Conservation (phyloP, 2,888 invertebrate genomes). For the Leptopterna dolabrata region DNA sequence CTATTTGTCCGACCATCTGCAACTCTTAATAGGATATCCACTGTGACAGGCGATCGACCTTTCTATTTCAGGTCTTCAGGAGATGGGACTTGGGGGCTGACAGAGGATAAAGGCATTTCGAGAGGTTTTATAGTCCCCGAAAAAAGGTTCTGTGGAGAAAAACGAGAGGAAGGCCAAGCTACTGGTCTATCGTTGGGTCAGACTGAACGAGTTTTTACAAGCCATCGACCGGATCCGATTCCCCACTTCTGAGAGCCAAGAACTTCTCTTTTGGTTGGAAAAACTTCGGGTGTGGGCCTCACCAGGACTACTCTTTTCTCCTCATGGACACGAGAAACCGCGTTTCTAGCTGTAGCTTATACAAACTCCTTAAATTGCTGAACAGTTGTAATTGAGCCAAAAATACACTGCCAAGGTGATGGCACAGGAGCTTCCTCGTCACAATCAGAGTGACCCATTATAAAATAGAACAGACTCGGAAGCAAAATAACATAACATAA, state of each 20-base stretch:
- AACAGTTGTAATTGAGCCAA: no score
- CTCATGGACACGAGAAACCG: not conserved
- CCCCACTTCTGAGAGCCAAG: not conserved
- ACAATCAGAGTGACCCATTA: no score
- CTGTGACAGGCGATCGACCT: no score
- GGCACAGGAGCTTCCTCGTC: no score
- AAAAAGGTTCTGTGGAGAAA: slow-evolving; percentile 46
- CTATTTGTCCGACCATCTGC: no score
- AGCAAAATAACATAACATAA: no score
- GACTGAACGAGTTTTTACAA: slow-evolving; percentile 38
- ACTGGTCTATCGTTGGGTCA: slow-evolving; percentile 21
- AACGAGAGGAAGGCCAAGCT: slow-evolving; percentile 14
- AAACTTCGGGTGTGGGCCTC: not conserved
- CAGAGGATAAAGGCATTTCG: slow-evolving; percentile 27
- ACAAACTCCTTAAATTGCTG: not conserved
- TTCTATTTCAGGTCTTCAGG: no score
- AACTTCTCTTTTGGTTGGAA: not conserved
- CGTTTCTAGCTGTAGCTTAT: not conserved
- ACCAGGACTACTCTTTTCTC: not conserved
- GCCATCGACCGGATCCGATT: not conserved
- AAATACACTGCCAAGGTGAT: no score
- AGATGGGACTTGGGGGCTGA: not conserved
- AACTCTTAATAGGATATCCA: no score
- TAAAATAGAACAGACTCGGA: no score
- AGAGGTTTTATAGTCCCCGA: slow-evolving; percentile 18